A percentile compares a stretch with the other conserved stretches of the same genome.
Conservation (phyloP, 2,797 vertebrate species). For the Manis javanica region DNA sequence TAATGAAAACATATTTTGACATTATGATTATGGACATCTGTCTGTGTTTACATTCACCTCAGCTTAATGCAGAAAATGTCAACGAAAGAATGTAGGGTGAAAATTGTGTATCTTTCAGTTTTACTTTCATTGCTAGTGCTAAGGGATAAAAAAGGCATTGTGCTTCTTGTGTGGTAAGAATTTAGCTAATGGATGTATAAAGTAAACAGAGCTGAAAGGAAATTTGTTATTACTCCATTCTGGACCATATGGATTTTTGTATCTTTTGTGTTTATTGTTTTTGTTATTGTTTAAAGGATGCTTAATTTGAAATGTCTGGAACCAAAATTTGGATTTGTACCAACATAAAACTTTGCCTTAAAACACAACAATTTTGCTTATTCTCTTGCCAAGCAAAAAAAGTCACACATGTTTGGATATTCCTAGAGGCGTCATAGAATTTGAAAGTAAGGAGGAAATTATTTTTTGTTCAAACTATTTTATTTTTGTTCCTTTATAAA, state of each 20-base stretch:
- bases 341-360: conserved; percentile 57
- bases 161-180: conserved; percentile 77
- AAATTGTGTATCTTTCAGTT: conserved; percentile 71
- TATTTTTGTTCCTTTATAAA: not conserved
- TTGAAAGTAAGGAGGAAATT: not conserved
- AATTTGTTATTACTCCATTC: conserved; percentile 65
- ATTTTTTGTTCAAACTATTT: not conserved
- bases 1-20: conserved; percentile 71
- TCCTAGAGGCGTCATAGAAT: not conserved
- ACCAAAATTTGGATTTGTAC: conserved; percentile 63
- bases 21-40: conserved; percentile 76
- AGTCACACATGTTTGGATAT: conserved; percentile 49
- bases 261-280: conserved; percentile 64
- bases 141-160: conserved; percentile 36
- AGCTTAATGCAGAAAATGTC: conserved; percentile 72
- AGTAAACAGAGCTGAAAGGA: conserved; percentile 70
- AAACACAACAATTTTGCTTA: conserved; percentile 62
- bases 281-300: conserved; percentile 72
- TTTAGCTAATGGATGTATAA: conserved; percentile 65
- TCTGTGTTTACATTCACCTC: conserved; percentile 75
- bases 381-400: conserved; percentile 66
- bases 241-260: conserved; percentile 70
- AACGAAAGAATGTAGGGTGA: conserved; percentile 65
- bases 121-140: conserved; percentile 68
- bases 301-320: conserved; percentile 76